phyloP scores from a whole-genome alignment of 2,113 vertebrate genomes.

The Thalassoma bifasciatum region DNA sequence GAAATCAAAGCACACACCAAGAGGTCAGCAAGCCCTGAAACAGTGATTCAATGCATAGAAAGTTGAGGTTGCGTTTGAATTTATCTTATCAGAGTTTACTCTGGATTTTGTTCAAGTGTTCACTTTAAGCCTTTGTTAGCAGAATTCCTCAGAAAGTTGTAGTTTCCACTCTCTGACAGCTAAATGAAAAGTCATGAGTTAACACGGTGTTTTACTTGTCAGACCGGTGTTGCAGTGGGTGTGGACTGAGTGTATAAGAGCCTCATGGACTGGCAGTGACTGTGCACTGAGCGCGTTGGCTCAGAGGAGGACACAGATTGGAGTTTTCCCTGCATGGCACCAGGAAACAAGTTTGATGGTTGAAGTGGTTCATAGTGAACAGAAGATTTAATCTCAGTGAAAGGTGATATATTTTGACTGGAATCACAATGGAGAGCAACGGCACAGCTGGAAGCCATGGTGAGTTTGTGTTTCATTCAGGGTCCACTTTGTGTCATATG shows the following conservation, averaged over 20 bases:
- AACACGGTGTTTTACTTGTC: conserved; percentile 65
- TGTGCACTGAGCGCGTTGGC: conserved; percentile 19
- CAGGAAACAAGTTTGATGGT: background rate
- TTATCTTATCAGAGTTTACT: background rate
- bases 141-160: conserved; percentile 44
- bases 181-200: conserved; percentile 17
- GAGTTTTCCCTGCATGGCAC: conserved; percentile 7
- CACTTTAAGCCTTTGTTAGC: background rate
- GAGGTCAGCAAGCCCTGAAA: background rate
- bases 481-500: background rate
- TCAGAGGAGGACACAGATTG: conserved; percentile 16
- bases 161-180: background rate
- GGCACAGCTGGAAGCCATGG: conserved; percentile 47
- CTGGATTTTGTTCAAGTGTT: background rate
- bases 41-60: background rate
- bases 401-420: conserved; percentile 14
- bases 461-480: conserved; percentile 60
- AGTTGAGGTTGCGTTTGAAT: background rate
- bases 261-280: conserved; percentile 5
- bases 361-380: background rate
- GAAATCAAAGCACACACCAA: background rate
- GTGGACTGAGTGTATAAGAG: conserved; percentile 59
- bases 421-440: conserved; percentile 70
- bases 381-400: background rate
- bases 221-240: conserved; percentile 79